Evolutionary conservation across 1,140 invertebrate genomes (phyloP).

Genomic region (Drosophila ercepeae): DNA sequence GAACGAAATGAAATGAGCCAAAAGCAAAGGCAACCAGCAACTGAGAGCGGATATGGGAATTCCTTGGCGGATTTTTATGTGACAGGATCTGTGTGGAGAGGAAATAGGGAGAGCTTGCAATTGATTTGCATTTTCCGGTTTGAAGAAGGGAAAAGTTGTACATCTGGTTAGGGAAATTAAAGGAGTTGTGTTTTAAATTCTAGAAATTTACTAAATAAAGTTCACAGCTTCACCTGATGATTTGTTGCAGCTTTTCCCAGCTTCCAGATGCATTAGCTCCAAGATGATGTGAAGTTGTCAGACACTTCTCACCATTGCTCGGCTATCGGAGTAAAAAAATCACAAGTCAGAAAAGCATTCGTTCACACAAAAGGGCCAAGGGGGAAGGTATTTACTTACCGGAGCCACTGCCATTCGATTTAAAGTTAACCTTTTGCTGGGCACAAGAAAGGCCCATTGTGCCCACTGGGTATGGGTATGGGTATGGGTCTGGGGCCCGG

Average conservation of each 20-base stretch:
- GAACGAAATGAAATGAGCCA: conserved; percentile 64
- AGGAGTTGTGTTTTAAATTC: not conserved
- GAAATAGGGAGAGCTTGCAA: conserved; percentile 27
- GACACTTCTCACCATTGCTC: conserved; percentile 23
- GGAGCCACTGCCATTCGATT: conserved; percentile 68
- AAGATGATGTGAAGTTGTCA: conserved; percentile 13
- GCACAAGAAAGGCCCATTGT: conserved; percentile 41
- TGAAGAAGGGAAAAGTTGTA: conserved; percentile 13
- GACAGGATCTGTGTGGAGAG: conserved; percentile 50
- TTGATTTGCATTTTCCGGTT: conserved; percentile 66
- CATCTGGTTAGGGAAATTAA: conserved; percentile 12
- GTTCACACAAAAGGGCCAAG: conserved; percentile 23
- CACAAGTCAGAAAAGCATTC: conserved; percentile 66
- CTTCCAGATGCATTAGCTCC: conserved; percentile 31
- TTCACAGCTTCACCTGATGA: conserved; percentile 14
- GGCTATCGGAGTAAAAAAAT: conserved; percentile 49
- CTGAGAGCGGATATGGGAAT: conserved; percentile 58
- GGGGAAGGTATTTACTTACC: conserved; percentile 67
- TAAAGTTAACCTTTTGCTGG: conserved; percentile 68
- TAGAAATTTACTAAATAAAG: conserved; percentile 12
- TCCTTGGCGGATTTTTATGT: conserved; percentile 50
- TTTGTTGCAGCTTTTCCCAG: conserved; percentile 26
- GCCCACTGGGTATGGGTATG: conserved; percentile 17
- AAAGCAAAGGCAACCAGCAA: conserved; percentile 14
- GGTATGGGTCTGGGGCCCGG: conserved; percentile 17